Conservation (phyloP, 2,113 vertebrate species). For the Nesoenas mayeri region DNA sequence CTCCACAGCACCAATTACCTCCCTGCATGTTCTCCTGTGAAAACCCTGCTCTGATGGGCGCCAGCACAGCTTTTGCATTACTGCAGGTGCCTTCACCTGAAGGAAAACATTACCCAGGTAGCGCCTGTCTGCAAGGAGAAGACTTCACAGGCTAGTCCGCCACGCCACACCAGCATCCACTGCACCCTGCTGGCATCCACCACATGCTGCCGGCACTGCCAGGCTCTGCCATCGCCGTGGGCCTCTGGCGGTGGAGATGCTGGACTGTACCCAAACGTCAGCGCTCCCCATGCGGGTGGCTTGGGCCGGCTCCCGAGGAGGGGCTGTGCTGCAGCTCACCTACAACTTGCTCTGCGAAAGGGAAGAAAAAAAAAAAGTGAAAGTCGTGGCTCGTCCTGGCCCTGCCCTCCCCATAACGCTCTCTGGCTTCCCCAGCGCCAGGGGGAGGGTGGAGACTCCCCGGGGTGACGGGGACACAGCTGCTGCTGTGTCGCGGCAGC, state of each 20-base stretch:
- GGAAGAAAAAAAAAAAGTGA: background rate
- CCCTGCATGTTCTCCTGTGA: background rate
- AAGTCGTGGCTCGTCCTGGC: background rate
- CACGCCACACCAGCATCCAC: no score
- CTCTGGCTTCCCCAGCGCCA: background rate
- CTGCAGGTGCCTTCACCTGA: background rate
- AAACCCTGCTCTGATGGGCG: rapidly evolving
- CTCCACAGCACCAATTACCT: background rate
- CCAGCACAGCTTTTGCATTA: background rate
- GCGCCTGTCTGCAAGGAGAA: no score
- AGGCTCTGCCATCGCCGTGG: rapidly evolving
- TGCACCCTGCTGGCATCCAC: rapidly evolving
- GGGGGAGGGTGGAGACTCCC: slow-evolving; percentile 24
- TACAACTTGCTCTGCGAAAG: background rate
- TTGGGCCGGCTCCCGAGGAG: rapidly evolving
- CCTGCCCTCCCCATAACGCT: background rate
- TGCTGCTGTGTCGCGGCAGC: rapidly evolving
- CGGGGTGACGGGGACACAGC: background rate
- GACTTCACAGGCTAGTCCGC: no score
- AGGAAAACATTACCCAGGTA: background rate
- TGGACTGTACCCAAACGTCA: rapidly evolving
- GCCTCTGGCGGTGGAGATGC: background rate
- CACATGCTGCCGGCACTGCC: background rate
- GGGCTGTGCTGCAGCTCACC: background rate
- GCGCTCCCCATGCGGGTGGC: rapidly evolving